Evolutionary conservation across 2,797 vertebrate species (phyloP), one percentile per base, ranked within the genome.

Genomic region (Phrynocephalus guinanensis): DNA sequence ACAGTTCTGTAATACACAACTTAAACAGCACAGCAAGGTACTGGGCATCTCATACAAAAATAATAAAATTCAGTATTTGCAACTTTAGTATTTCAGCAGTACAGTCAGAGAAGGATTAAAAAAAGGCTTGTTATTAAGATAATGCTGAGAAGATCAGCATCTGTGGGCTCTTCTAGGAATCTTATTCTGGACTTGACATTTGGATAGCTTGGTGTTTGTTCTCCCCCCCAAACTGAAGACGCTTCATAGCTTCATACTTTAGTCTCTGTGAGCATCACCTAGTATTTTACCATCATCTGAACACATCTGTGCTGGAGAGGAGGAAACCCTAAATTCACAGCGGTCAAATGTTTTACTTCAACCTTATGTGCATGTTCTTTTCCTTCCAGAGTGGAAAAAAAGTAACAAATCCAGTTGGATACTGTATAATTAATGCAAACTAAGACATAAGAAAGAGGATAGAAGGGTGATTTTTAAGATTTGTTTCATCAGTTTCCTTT

Each of bases 1-100:
- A 96, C 96, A 94, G 95, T 94, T 91, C 93, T 95, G 94, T 95
- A 96, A 96, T 96, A 97, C 94, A 96, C 96, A 97, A 96, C 95
- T 97, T 96, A 93, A 95, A 97, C 94, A 97, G 97, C 96, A 96
- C 94, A 96, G 96, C 96, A 96, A 97, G 94, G 91, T 97, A 95
- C 91, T 92, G 93, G 94, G 94, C 93, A 93, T 95, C 95, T 97
- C 95, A 96, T 96, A 96, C 95, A 96, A 97, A 96, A 96, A 96
- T 95, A 96, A 86, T 94, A 97, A 96, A 96, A 96, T 92, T 91
- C 94, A 95, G 95, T 95, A 95, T 95, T 96, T 95, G 96, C 96
- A 97, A 97, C 96, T 94, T 95, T 93, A 95, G 90, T 93, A 95
- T 92, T 96, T 94, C 92, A 95, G 95, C 95, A 91, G 88, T 93